A percentile compares a stretch with the other conserved stretches of the same genome.
phyloP scores from a whole-genome alignment of 1,140 invertebrate genomes.

The Drosophila serrata region DNA sequence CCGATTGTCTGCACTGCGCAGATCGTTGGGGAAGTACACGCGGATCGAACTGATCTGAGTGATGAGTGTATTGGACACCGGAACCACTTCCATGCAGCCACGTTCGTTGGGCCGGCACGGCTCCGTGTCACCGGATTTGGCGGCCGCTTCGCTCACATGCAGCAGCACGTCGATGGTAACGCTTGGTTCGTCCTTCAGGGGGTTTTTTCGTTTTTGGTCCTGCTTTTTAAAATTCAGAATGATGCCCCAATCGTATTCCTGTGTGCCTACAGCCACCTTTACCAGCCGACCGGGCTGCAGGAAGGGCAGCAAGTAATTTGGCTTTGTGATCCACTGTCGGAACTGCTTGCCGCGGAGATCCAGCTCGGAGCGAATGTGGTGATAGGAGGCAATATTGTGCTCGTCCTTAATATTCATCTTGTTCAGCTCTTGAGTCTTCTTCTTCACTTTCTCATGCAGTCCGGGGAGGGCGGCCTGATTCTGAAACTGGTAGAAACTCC shows the following conservation, averaged over 20 bases:
- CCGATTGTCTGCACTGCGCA: constrained; percentile 93
- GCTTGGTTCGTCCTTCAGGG: constrained; percentile 86
- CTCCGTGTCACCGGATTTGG: constrained; percentile 88
- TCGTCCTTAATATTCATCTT: constrained; percentile 90
- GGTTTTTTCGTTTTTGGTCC: constrained; percentile 86
- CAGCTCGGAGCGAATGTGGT: constrained; percentile 93
- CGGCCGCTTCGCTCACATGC: constrained; percentile 89
- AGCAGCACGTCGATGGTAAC: constrained; percentile 94
- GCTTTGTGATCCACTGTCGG: constrained; percentile 92
- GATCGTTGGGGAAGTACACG: constrained; percentile 95
- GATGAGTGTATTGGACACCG: constrained; percentile 93
- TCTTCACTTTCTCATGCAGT: constrained; percentile 92
- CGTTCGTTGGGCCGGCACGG: constrained; percentile 87
- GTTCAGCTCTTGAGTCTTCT: constrained; percentile 89
- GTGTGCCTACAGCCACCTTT: constrained; percentile 94
- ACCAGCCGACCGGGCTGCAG: constrained; percentile 96
- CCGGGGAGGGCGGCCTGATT: constrained; percentile 98
- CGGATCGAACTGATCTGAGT: constrained; percentile 95
- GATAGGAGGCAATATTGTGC: constrained; percentile 93
- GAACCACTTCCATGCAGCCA: constrained; percentile 92
- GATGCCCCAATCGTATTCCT: constrained; percentile 98
- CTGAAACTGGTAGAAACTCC: constrained; percentile 99
- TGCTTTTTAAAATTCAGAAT: constrained; percentile 96
- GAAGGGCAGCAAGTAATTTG: constrained; percentile 96
- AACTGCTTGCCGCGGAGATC: constrained; percentile 91